Percentiles rank a stretch among this genome's conserved stretches.
These are phyloP conservation scores for Rhodophaea formosa DNA, from an alignment of 2,888 invertebrate genomes.

Conservation along the genomic window DNA sequence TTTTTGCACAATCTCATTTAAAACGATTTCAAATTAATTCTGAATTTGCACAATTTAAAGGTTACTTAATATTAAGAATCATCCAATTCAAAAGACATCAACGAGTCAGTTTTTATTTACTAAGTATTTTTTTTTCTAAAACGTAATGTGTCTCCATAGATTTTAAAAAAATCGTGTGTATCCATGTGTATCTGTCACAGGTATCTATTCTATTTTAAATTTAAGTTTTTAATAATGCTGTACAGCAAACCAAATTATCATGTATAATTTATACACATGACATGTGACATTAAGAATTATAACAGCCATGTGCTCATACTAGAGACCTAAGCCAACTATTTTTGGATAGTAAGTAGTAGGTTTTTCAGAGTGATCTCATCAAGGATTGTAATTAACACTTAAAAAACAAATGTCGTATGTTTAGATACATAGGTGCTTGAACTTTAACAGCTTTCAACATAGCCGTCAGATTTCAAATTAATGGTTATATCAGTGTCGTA, in stretches of 20 bases:
- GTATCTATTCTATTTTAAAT: too few relatives aligned
- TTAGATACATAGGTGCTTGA: background rate
- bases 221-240: too few relatives aligned
- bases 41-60: background rate
- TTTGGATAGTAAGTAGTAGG: too few relatives aligned
- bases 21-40: background rate
- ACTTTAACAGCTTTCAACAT: background rate
- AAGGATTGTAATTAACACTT: too few relatives aligned
- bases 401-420: background rate
- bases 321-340: background rate
- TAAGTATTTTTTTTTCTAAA: background rate
- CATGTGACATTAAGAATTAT: background rate
- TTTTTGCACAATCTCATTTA: background rate
- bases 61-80: background rate
- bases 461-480: background rate
- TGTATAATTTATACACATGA: background rate
- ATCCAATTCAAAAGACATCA: background rate
- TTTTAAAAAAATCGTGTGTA: too few relatives aligned
- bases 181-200: too few relatives aligned
- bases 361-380: too few relatives aligned
- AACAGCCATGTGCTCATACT: background rate
- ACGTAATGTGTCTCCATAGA: too few relatives aligned
- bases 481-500: background rate
- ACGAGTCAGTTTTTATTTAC: background rate
- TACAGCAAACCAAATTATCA: too few relatives aligned